phyloP scores from a whole-genome alignment of 2,113 vertebrate genomes.

The Caretta caretta region DNA sequence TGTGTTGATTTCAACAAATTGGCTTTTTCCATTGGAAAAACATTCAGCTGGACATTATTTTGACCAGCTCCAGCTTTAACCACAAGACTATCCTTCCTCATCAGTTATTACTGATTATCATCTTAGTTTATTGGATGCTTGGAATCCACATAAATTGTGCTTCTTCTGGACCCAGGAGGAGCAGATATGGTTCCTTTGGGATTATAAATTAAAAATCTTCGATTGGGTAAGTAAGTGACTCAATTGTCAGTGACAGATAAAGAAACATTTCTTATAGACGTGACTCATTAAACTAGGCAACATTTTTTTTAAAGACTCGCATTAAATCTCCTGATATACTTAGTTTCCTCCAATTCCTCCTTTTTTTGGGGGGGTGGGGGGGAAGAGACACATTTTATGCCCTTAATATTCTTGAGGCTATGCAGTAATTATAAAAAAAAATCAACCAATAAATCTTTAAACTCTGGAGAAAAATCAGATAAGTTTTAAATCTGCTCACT shows the following conservation, averaged over 20 bases:
- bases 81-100: not conserved
- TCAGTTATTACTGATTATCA: not conserved
- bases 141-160: not conserved
- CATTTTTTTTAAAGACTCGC: constrained; percentile 6
- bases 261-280: constrained; percentile 5
- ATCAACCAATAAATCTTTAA: constrained; percentile 21
- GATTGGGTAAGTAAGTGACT: constrained; percentile 35
- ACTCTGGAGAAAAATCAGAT: constrained; percentile 32
- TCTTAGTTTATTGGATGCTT: not conserved
- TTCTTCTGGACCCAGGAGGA: not conserved
- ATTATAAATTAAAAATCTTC: constrained; percentile 41
- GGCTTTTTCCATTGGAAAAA: not conserved
- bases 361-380: not conserved
- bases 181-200: not conserved
- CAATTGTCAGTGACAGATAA: not conserved
- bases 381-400: not conserved
- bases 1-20: not conserved
- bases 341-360: not conserved
- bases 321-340: not conserved
- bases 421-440: not conserved
- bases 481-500: constrained; percentile 34
- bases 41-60: not conserved
- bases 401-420: not conserved
- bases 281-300: not conserved
- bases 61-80: not conserved